Conservation (phyloP, 2,888 invertebrate species). For the Macropis europaea region DNA sequence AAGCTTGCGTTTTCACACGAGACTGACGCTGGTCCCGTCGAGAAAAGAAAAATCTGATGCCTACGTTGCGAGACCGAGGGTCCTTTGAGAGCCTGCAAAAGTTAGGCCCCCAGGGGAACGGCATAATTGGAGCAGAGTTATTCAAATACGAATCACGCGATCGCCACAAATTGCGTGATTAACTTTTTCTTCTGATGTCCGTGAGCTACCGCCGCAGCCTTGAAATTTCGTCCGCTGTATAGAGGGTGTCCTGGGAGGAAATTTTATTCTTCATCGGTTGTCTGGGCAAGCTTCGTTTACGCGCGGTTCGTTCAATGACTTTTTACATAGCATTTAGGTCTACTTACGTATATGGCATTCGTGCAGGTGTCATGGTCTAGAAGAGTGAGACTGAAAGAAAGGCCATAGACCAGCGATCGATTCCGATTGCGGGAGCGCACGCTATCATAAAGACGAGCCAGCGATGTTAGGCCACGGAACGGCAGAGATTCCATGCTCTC, state of each 20-base stretch:
- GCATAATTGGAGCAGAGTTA: neutral
- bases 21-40: no score
- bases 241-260: neutral
- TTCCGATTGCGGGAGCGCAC: slow-evolving; percentile 1
- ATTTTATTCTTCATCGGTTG: no score
- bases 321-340: no score
- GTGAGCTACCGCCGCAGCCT: neutral
- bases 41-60: no score
- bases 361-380: no score
- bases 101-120: no score
- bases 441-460: slow-evolving; percentile 16
- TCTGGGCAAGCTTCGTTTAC: no score
- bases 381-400: no score
- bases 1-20: neutral
- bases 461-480: slow-evolving; percentile 14
- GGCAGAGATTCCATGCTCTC: slow-evolving; percentile 50
- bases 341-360: no score
- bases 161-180: slow-evolving; percentile 9
- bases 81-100: no score
- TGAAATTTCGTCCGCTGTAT: neutral
- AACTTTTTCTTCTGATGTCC: neutral
- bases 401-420: slow-evolving; percentile 3
- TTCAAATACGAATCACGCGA: neutral
- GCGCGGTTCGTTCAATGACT: no score
- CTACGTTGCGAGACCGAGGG: no score